Evolutionary conservation across 2,113 vertebrate species (phyloP).

Genomic region (Cyphomyrus plagiostoma): DNA sequence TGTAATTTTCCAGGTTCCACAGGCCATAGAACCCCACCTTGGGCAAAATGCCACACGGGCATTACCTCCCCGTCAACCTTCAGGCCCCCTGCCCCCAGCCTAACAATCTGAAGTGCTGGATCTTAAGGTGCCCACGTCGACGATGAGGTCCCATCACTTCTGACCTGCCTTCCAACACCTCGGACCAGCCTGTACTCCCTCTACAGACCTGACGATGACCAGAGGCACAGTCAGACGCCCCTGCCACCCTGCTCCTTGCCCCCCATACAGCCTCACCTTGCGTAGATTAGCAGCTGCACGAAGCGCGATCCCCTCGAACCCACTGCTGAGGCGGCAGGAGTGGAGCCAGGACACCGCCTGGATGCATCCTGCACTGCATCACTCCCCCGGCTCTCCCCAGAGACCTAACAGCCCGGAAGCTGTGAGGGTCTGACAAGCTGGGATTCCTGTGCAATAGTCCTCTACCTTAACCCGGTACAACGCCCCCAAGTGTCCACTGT

Average conservation of each 20-base stretch:
- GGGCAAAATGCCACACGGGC: slow-evolving; percentile 63
- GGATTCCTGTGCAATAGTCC: slow-evolving; percentile 51
- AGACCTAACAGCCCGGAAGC: not conserved
- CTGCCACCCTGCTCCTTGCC: not conserved
- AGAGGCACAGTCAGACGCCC: slow-evolving; percentile 42
- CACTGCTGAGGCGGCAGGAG: not conserved
- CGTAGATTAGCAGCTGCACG: not conserved
- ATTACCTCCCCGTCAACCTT: slow-evolving; percentile 38
- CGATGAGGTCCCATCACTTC: slow-evolving; percentile 73
- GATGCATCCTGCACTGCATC: not conserved
- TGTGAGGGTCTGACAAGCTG: not conserved
- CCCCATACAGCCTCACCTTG: not conserved
- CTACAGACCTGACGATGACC: slow-evolving; percentile 13
- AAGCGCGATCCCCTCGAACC: not conserved
- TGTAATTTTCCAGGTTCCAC: slow-evolving; percentile 74
- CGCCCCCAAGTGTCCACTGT: slow-evolving; percentile 46
- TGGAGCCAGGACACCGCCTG: not conserved
- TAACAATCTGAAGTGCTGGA: slow-evolving; percentile 92
- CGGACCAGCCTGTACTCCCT: slow-evolving; percentile 39
- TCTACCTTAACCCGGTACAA: slow-evolving; percentile 30
- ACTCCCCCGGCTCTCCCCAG: not conserved
- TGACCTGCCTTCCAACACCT: slow-evolving; percentile 76
- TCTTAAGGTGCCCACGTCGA: slow-evolving; percentile 75
- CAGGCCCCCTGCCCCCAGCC: not conserved
- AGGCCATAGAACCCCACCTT: slow-evolving; percentile 81